These are phyloP conservation scores for Pangasianodon hypophthalmus DNA, from an alignment of 2,113 vertebrate species.

Conservation along the genomic window DNA sequence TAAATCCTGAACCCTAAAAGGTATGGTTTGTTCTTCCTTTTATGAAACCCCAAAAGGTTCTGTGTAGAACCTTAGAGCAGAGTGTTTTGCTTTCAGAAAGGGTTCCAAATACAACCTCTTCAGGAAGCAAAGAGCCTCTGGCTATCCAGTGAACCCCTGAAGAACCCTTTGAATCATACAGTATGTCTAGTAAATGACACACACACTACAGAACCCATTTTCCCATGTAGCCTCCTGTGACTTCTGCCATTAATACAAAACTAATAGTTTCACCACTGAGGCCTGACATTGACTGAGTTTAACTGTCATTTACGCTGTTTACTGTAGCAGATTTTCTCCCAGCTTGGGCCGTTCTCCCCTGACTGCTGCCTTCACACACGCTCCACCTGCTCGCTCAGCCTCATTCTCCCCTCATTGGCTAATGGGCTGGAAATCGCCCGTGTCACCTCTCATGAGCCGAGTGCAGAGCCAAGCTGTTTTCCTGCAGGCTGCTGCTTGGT, in stretches of 20 bases:
- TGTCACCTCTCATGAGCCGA: constrained; percentile 24
- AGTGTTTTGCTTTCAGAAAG: not conserved
- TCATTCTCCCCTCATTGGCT: constrained; percentile 26
- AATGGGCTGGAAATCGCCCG: constrained; percentile 27
- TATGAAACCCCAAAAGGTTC: not conserved
- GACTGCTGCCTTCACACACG: constrained; percentile 8
- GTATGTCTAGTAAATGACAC: constrained; percentile 1
- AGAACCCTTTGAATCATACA: not conserved
- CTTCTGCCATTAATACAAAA: constrained; percentile 6
- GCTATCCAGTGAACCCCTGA: not conserved
- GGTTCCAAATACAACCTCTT: not conserved
- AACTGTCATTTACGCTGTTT: constrained; percentile 28
- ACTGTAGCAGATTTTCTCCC: constrained; percentile 34
- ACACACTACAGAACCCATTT: constrained; percentile 3
- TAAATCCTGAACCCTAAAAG: not conserved
- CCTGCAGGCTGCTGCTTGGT: constrained; percentile 19
- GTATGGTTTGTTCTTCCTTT: not conserved
- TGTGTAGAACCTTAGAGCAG: not conserved
- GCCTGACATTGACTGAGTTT: constrained; percentile 30
- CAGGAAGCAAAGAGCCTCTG: not conserved
- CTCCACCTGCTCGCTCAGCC: constrained; percentile 9
- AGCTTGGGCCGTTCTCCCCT: constrained; percentile 1
- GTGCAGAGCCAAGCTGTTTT: constrained; percentile 32
- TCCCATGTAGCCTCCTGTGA: not conserved
- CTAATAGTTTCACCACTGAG: constrained; percentile 5